Evolutionary conservation across 2,113 vertebrate genomes (phyloP).

Genomic region (Piprites chloris): DNA sequence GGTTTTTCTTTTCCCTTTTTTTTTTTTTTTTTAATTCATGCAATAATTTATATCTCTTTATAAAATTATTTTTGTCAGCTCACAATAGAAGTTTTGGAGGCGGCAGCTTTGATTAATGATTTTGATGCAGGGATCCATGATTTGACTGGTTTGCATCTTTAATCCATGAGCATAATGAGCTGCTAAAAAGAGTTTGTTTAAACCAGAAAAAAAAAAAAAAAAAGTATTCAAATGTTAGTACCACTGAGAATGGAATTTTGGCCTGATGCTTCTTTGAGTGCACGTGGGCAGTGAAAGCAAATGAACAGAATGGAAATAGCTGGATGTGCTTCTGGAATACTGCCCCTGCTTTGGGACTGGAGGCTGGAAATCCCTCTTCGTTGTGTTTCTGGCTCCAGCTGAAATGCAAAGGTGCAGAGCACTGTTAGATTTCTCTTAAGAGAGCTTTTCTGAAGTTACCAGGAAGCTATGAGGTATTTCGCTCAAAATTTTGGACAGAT

Average conservation of each 20-base stretch:
- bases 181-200: background rate
- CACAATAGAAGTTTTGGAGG: background rate
- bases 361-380: background rate
- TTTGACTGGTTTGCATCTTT: background rate
- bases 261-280: background rate
- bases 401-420: background rate
- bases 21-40: background rate
- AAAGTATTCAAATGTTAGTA: background rate
- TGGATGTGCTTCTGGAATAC: background rate
- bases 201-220: background rate
- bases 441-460: background rate
- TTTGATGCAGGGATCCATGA: background rate
- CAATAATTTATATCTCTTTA: background rate
- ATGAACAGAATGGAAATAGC: background rate
- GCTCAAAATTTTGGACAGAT: background rate
- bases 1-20: background rate
- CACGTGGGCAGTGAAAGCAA: background rate
- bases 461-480: background rate
- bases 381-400: background rate
- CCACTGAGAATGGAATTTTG: background rate
- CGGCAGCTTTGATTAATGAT: background rate
- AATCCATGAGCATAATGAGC: background rate
- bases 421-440: background rate
- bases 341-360: background rate
- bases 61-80: background rate